Evolutionary conservation across 2,113 vertebrate genomes (phyloP), one percentile per base, ranked within the genome.

Genomic region (Dasyurus viverrinus): DNA sequence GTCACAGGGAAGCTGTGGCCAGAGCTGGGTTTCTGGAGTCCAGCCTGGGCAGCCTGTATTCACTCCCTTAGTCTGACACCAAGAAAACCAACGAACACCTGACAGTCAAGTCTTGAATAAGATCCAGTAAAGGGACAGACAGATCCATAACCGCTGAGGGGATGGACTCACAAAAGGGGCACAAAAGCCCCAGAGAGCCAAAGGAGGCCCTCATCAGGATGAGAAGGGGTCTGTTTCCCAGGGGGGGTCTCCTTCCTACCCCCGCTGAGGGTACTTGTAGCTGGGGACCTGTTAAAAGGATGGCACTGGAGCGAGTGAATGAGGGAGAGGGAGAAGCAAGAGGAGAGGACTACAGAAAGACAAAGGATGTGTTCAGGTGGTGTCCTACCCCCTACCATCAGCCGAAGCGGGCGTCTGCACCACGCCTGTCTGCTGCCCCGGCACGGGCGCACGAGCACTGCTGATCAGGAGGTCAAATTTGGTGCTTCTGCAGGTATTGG

Each of bases 401-500:
- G 99, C 99, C 90, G 99, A 98, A 7, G 98, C 98, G 22, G 99
- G 98, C 90, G 98, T 98, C 95, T 99, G 99, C 96, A 99, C 99
- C 98, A 99, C 94, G 0, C 98, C 99, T n/a, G 98, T 98, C 98
- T 98, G 99, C 57, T 99, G 99, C 93, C 99, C 98, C 0, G 99
- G 99, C 95, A 99, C 98, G 0, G 99, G 99, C 2, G 99, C 99
- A 93, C 99, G 98, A 23, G 99, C 98, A 1, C 98, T 99, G 99
- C 99, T 99, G 98, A 99, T 99, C 96, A 99, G 98, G 97, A 99
- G 99, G 96, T 99, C 99, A 52, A 99, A 99, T 97, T 99, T 99
- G 96, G 99, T 99, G 98, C 99, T 99, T 97, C 99, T 99, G 97
- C 99, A 99, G 91, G 99, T 99, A 98, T 99, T 99, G 98, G 99